These are phyloP conservation scores for Callinectes sapidus DNA, from an alignment of 2,888 invertebrate species.

Conservation along the genomic window DNA sequence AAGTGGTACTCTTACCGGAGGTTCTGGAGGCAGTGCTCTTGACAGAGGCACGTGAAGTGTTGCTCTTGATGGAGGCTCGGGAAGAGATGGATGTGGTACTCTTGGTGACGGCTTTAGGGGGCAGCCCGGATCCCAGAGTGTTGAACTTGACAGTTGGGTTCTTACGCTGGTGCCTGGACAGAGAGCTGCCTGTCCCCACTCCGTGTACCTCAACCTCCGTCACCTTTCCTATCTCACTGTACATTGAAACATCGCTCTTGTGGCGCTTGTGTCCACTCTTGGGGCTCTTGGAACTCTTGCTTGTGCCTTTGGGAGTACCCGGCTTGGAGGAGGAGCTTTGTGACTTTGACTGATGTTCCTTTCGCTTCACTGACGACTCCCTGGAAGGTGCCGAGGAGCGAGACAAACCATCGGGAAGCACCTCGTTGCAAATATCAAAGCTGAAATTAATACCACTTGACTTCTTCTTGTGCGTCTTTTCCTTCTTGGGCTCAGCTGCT, in stretches of 20 bases:
- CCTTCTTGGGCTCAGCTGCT: neutral
- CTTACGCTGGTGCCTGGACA: conserved; percentile 35
- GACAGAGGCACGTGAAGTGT: conserved; percentile 59
- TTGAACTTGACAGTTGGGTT: conserved; percentile 65
- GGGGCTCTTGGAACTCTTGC: conserved; percentile 49
- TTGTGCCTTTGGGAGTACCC: conserved; percentile 48
- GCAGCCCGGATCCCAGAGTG: conserved; percentile 52
- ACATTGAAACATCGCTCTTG: conserved; percentile 69
- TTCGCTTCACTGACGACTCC: conserved; percentile 51
- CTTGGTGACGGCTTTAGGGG: conserved; percentile 65
- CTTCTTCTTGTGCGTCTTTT: conserved; percentile 50
- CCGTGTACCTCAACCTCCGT: conserved; percentile 53
- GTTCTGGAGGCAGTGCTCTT: conserved; percentile 65
- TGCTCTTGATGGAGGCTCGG: conserved; percentile 68
- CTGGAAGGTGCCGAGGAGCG: conserved; percentile 52
- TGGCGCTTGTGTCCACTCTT: conserved; percentile 65
- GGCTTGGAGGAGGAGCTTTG: conserved; percentile 52
- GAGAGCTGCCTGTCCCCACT: conserved; percentile 38
- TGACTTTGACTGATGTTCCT: conserved; percentile 39
- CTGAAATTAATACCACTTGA: conserved; percentile 43
- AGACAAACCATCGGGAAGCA: conserved; percentile 51
- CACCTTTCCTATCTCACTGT: conserved; percentile 63
- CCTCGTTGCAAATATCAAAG: conserved; percentile 46
- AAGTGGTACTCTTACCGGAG: conserved; percentile 62
- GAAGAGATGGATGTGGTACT: conserved; percentile 71